Conservation (phyloP, 2,113 vertebrate genomes). For the Narcine bancroftii region DNA sequence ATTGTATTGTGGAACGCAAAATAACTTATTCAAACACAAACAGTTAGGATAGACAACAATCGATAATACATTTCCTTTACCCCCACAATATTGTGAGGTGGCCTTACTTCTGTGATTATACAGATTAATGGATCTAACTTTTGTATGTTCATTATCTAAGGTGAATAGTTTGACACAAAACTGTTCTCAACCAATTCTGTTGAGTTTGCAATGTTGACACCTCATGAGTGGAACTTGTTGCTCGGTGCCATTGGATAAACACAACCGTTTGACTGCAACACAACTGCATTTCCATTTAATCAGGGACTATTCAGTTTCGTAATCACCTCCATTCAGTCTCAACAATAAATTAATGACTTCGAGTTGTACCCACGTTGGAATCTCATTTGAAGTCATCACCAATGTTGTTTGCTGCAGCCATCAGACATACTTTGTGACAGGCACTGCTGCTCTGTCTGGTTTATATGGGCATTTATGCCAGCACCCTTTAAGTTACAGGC, state of each 20-base stretch:
- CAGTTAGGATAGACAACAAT: background rate
- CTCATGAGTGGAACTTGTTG: background rate
- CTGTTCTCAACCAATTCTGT: background rate
- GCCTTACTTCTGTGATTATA: background rate
- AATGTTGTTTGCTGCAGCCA: background rate
- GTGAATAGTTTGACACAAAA: background rate
- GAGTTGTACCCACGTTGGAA: background rate
- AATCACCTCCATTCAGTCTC: constrained; percentile 11
- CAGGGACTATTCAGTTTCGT: constrained; percentile 11
- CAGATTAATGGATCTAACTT: background rate
- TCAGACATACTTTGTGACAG: background rate
- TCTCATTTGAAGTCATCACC: background rate
- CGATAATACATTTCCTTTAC: background rate
- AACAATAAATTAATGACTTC: constrained; percentile 11
- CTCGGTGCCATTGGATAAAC: background rate
- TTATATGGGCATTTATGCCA: constrained; percentile 5
- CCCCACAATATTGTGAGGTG: background rate
- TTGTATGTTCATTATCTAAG: background rate
- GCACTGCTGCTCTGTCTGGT: background rate
- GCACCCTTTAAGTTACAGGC: background rate
- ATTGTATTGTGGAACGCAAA: background rate
- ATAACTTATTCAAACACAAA: background rate
- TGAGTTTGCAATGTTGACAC: background rate
- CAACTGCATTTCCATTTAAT: background rate
- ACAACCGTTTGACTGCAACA: background rate